Conservation (phyloP, 2,888 invertebrate genomes). For the Heliconius aoede region DNA sequence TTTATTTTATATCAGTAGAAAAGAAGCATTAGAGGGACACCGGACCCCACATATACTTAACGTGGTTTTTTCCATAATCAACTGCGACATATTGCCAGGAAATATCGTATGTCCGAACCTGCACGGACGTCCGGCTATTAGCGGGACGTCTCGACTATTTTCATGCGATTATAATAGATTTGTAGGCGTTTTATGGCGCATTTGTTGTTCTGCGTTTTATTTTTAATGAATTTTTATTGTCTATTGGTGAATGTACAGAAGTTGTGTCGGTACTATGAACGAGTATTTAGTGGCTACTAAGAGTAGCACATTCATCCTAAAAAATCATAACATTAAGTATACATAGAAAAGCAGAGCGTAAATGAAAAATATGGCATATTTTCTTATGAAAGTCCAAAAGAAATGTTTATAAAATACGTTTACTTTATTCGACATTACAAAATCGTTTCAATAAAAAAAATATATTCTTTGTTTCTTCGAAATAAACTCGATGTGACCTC, state of each 20-base stretch:
- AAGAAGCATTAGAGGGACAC: background rate
- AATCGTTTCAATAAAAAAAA: background rate
- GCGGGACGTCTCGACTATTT: conserved; percentile 12
- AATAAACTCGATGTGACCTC: background rate
- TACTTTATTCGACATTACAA: background rate
- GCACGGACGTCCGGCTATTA: conserved; percentile 28
- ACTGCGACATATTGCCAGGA: conserved; percentile 30
- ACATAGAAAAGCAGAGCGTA: too few relatives aligned
- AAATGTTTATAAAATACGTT: too few relatives aligned
- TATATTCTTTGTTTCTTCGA: background rate
- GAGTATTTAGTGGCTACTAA: too few relatives aligned
- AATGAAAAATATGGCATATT: too few relatives aligned
- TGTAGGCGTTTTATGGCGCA: conserved; percentile 1
- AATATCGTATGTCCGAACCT: conserved; percentile 22
- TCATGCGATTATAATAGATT: conserved; percentile 20
- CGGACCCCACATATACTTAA: background rate
- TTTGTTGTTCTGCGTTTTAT: background rate
- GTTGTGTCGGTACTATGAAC: too few relatives aligned
- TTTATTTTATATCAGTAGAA: background rate
- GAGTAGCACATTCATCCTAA: too few relatives aligned
- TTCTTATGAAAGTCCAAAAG: too few relatives aligned
- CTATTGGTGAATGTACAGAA: too few relatives aligned
- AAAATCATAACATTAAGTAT: too few relatives aligned
- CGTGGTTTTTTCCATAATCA: background rate
- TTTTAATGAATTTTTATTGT: too few relatives aligned